A percentile compares a stretch with the other conserved stretches of the same genome.
phyloP scores from a whole-genome alignment of 2,797 vertebrate species.

The Danio aesculapii region DNA sequence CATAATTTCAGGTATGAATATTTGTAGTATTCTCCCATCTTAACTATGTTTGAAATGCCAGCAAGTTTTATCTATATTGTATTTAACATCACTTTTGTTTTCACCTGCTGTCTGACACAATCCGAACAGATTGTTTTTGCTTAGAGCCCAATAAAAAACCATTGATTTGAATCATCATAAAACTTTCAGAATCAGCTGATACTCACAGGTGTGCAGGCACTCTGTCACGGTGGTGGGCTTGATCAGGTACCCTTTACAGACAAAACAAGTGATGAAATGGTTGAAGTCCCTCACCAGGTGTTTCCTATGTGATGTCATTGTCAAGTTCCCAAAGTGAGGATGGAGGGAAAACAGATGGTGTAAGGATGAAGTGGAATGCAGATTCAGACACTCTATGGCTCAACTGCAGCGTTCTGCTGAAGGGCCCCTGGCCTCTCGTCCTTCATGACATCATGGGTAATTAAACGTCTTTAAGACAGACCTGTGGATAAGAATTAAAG shows the following conservation, averaged over 20 bases:
- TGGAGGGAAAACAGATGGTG: slow-evolving; percentile 32
- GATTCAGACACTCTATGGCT: slow-evolving; percentile 34
- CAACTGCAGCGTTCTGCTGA: slow-evolving; percentile 37
- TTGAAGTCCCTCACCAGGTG: slow-evolving; percentile 97
- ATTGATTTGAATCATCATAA: neutral
- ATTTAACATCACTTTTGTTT: neutral
- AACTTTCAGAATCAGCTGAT: neutral
- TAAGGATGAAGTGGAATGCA: slow-evolving; percentile 37
- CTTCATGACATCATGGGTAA: slow-evolving; percentile 46
- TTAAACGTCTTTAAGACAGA: slow-evolving; percentile 16
- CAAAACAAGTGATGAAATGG: slow-evolving; percentile 95
- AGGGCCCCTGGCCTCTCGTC: slow-evolving; percentile 30
- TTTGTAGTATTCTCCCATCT: neutral
- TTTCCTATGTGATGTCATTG: slow-evolving; percentile 74
- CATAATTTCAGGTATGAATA: neutral
- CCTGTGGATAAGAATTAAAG: slow-evolving; percentile 29
- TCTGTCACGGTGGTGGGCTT: slow-evolving; percentile 97
- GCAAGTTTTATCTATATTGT: neutral
- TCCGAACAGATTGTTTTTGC: neutral
- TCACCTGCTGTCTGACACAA: neutral
- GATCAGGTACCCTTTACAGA: slow-evolving; percentile 97
- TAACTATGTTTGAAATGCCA: neutral
- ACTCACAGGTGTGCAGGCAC: slow-evolving; percentile 99
- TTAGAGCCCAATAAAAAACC: neutral
- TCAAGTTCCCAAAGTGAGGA: slow-evolving; percentile 22